Base-by-base conservation (phyloP, 2,113 vertebrate genomes). In the Gambusia affinis region DNA sequence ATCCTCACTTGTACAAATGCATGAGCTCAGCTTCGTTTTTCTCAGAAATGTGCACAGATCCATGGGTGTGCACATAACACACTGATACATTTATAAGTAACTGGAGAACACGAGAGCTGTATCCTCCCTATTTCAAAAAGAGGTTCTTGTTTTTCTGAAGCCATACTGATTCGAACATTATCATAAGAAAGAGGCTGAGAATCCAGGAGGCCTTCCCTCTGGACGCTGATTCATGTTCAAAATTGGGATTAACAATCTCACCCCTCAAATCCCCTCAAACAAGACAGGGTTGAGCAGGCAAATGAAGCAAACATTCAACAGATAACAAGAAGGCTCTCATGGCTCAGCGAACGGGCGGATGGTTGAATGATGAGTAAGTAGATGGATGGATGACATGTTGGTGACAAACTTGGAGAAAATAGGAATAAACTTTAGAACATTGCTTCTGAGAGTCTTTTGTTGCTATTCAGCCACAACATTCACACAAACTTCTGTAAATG, bases 181-280 rank as follows among this genome's bases (percentile, higher is more conserved):
- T 96, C 97, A 97, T 97, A 95, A 96, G 94, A 96, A 97, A 96
- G 95, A 95, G 94, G 93, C 93, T 87, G 84, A 88, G 92, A 93
- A 95, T 95, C 94, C 94, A 91, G 95, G 94, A 96, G 92, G 87
- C 90, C 35, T 82, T 85, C 90, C 67, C 86, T 70, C 92, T 90
- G 93, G 94, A 91, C 88, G 57, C 91, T 93, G 95, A 95, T 96
- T 96, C 95, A 96, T 97, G 96, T 97, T 98, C 96, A 97, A 97
- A 97, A 90, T 97, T 96, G 79, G 96, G 98, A 98, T 98, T 97
- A 98, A 95, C 95, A 95, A 87, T 95, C 95, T 92, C 88, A 92
- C 92, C 89, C 89, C 87, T 89, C 88, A 97, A 98, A 99, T 98
- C 97, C 97, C 96, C 96, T 99, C 97, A 98, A 97, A 98, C 94